phyloP scores from a whole-genome alignment of 2,888 invertebrate species.

The Fragum fragum region DNA sequence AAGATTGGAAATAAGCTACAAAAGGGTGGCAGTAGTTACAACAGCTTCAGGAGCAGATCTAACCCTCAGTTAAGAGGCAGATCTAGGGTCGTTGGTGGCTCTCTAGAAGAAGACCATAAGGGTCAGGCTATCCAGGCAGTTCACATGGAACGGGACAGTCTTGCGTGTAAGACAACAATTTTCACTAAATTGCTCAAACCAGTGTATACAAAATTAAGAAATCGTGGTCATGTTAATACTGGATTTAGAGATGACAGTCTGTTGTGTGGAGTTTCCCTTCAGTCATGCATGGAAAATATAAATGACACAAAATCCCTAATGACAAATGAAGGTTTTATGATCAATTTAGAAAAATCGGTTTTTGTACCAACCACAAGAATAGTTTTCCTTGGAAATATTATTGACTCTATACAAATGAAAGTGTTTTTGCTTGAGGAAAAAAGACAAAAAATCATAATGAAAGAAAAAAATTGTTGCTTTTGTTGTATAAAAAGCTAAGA shows the following conservation, averaged over 20 bases:
- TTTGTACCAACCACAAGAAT: not conserved
- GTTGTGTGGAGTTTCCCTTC: conserved; percentile 24
- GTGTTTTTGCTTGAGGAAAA: not conserved
- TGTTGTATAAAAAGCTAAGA: not conserved
- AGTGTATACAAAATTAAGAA: conserved; percentile 26
- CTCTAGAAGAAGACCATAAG: conserved; percentile 3
- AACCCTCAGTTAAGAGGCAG: conserved; percentile 1
- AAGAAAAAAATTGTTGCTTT: not conserved
- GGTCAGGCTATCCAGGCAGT: not conserved
- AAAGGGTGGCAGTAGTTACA: not conserved
- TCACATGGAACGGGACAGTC: not conserved
- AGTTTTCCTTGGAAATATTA: too few relatives aligned
- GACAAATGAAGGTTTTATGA: conserved; percentile 15
- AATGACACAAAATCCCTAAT: conserved; percentile 18
- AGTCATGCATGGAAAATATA: conserved; percentile 38
- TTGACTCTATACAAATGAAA: not conserved
- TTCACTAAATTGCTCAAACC: conserved; percentile 16
- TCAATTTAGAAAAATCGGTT: too few relatives aligned
- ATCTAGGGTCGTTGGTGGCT: not conserved
- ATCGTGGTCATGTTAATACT: conserved; percentile 9
- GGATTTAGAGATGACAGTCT: conserved; percentile 65
- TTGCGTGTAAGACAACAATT: not conserved
- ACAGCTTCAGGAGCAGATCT: not conserved
- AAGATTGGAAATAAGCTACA: not conserved
- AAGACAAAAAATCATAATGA: not conserved